Evolutionary conservation across 2,113 vertebrate species (phyloP).

Genomic region (Gallinago undulata): DNA sequence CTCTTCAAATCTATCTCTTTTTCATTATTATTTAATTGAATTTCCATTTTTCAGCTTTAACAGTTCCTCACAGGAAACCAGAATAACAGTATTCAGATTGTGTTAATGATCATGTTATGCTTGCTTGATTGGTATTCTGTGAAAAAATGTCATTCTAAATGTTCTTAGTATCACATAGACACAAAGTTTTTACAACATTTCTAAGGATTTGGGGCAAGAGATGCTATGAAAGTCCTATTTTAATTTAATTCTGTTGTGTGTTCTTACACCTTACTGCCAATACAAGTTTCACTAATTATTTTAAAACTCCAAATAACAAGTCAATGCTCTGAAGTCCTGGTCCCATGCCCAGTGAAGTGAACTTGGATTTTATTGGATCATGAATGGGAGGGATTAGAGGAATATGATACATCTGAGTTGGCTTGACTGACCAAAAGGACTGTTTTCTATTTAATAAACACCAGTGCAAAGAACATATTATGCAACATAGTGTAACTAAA

Average conservation of each 20-base stretch:
- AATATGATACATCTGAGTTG: background rate
- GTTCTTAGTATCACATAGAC: background rate
- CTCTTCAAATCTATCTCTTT: background rate
- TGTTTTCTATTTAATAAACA: background rate
- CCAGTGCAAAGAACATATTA: background rate
- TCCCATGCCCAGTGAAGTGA: background rate
- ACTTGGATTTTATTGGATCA: background rate
- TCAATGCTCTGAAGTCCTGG: background rate
- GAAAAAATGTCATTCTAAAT: background rate
- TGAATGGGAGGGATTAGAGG: background rate
- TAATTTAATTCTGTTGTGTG: background rate
- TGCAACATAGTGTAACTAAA: background rate
- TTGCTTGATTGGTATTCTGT: background rate
- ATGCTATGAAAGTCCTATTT: background rate
- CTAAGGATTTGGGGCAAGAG: background rate
- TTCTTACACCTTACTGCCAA: background rate
- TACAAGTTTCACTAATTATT: background rate
- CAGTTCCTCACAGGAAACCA: background rate
- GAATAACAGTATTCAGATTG: background rate
- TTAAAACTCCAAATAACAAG: background rate
- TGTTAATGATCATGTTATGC: background rate
- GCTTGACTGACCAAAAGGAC: background rate
- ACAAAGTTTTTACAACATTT: background rate
- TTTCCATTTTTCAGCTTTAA: conserved; percentile 31
- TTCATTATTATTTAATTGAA: background rate